Conservation (phyloP, 2,888 invertebrate species). For the Drosophila kokeensis region DNA sequence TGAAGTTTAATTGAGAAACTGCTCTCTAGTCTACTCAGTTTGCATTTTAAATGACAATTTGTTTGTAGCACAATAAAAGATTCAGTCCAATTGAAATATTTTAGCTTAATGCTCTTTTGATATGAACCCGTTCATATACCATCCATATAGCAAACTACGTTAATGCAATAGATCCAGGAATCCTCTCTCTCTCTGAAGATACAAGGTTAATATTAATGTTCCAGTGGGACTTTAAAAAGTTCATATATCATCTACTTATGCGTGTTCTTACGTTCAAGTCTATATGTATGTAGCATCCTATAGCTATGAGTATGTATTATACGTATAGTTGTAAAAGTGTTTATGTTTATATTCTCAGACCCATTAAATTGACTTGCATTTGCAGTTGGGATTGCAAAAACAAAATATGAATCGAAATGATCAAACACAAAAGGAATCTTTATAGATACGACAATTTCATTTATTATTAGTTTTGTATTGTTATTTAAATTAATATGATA, state of each 20-base stretch:
- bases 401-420: constrained; percentile 6
- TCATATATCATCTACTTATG: constrained; percentile 42
- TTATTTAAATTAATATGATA: constrained; percentile 66
- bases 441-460: constrained; percentile 65
- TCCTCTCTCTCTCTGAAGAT: constrained; percentile 6
- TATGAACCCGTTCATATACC: constrained; percentile 60
- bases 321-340: constrained; percentile 37
- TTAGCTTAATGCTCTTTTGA: constrained; percentile 52
- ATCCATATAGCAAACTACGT: constrained; percentile 31
- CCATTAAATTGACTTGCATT: constrained; percentile 62
- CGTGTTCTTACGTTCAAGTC: constrained; percentile 27
- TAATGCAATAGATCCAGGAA: constrained; percentile 12
- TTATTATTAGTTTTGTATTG: constrained; percentile 64
- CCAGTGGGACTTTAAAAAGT: constrained; percentile 44
- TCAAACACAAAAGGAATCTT: constrained; percentile 16
- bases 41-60: constrained; percentile 73
- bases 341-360: constrained; percentile 45
- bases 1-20: constrained; percentile 48
- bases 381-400: constrained; percentile 17
- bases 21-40: constrained; percentile 52
- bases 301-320: constrained; percentile 36
- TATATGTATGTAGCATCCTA: constrained; percentile 35
- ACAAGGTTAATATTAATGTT: constrained; percentile 18
- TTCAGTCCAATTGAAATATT: constrained; percentile 74
- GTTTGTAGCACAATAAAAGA: constrained; percentile 54